Evolutionary conservation across 2,888 invertebrate genomes (phyloP).

Genomic region (Xestia sexstrigata): DNA sequence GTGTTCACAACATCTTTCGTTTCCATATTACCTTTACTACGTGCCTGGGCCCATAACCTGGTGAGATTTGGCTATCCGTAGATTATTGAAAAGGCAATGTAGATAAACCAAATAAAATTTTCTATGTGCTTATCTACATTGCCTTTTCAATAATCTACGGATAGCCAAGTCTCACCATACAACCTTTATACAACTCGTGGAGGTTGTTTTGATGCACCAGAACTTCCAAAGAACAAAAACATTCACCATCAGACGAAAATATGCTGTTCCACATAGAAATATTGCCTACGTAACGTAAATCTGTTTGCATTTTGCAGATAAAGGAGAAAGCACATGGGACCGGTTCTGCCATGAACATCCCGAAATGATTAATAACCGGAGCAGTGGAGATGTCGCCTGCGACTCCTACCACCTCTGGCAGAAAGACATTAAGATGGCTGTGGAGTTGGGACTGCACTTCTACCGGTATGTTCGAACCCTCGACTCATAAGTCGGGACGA

Average conservation of each 20-base stretch:
- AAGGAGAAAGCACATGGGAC: conserved; percentile 65
- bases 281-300: background rate
- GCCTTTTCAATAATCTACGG: no score
- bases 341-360: conserved; percentile 48
- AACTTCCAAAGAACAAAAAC: background rate
- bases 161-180: no score
- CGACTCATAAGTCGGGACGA: background rate
- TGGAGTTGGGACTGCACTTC: conserved; percentile 87
- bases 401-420: conserved; percentile 92
- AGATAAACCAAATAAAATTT: no score
- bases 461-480: conserved; percentile 76
- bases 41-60: no score
- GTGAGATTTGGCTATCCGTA: no score
- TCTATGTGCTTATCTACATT: no score
- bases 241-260: background rate
- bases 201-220: background rate
- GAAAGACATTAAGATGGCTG: conserved; percentile 90
- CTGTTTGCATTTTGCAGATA: conserved; percentile 51
- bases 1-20: no score
- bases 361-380: conserved; percentile 7
- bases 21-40: no score
- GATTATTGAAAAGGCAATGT: no score
- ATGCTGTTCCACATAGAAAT: background rate
- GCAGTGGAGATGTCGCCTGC: conserved; percentile 88
- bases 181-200: background rate